Percentiles rank a stretch among this genome's conserved stretches.
Evolutionary conservation across 2,113 vertebrate genomes (phyloP).

Genomic region (Saguinus imperator): DNA sequence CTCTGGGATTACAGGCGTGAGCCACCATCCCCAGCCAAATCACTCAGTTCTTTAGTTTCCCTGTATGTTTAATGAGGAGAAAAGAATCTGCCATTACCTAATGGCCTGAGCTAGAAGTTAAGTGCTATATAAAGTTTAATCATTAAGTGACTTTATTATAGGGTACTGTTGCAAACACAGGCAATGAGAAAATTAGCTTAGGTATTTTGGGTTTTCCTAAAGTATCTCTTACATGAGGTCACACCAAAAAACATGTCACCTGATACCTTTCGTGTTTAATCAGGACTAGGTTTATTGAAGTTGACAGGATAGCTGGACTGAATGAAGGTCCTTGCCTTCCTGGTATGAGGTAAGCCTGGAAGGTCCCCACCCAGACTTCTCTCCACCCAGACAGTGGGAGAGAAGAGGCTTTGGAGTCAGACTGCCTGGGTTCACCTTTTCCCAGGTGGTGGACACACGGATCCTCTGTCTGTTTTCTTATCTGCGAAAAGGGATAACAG

Average conservation of each 20-base stretch:
- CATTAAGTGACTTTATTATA: background rate
- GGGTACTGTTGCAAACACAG: background rate
- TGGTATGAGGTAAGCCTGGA: background rate
- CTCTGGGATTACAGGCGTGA: too few species aligned
- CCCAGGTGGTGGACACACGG: accelerated
- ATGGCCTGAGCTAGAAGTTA: background rate
- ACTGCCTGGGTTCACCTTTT: background rate
- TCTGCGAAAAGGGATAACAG: background rate
- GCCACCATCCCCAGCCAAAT: background rate
- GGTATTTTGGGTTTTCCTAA: background rate
- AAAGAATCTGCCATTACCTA: background rate
- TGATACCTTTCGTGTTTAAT: background rate
- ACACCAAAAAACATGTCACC: background rate
- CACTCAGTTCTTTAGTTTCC: background rate
- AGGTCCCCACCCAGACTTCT: background rate
- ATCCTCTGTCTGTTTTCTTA: background rate
- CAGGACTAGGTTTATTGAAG: background rate
- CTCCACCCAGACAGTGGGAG: accelerated
- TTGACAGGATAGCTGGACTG: background rate
- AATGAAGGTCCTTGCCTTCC: background rate
- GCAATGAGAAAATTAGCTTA: background rate
- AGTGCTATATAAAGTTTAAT: slow-evolving; percentile 11
- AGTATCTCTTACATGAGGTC: background rate
- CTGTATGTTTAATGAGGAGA: background rate
- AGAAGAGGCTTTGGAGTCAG: background rate